Percentiles rank a stretch among this genome's conserved stretches.
These are phyloP conservation scores for Liodrosophila aerea DNA, from an alignment of 2,888 invertebrate genomes.

Conservation along the genomic window DNA sequence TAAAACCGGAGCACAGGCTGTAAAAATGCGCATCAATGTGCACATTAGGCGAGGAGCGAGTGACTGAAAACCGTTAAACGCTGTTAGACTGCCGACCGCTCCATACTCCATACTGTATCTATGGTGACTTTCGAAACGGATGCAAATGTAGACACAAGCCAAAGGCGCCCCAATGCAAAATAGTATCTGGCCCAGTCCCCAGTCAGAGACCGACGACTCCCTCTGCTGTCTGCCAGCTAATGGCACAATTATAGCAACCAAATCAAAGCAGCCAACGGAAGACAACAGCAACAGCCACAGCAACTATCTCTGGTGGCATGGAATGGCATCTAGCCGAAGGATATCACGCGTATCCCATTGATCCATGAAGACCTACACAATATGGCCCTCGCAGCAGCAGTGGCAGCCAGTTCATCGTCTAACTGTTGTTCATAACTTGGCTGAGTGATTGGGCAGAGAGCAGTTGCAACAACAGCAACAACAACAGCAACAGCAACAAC, in stretches of 20 bases:
- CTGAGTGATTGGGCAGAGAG: slow-evolving; percentile 69
- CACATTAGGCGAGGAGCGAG: slow-evolving; percentile 59
- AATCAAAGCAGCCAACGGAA: slow-evolving; percentile 71
- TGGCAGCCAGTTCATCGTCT: slow-evolving; percentile 42
- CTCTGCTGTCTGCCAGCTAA: slow-evolving; percentile 54
- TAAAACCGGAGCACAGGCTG: slow-evolving; percentile 8
- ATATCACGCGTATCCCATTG: slow-evolving; percentile 83
- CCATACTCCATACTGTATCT: slow-evolving; percentile 24
- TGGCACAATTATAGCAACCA: slow-evolving; percentile 75
- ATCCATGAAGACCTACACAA: slow-evolving; percentile 81
- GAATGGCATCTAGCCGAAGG: slow-evolving; percentile 80
- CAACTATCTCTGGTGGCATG: slow-evolving; percentile 7
- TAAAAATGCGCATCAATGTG: slow-evolving; percentile 67
- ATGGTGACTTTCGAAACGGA: slow-evolving; percentile 68
- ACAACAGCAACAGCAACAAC: slow-evolving; percentile 3
- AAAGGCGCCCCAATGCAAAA: slow-evolving; percentile 40
- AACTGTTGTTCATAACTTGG: slow-evolving; percentile 76
- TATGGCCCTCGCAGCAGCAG: slow-evolving; percentile 33
- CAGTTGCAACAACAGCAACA: no score
- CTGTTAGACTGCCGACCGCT: slow-evolving; percentile 27
- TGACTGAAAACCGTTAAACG: slow-evolving; percentile 60
- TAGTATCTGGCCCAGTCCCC: slow-evolving; percentile 24
- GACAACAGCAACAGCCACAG: slow-evolving; percentile 64
- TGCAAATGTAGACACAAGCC: slow-evolving; percentile 76
- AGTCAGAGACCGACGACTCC: slow-evolving; percentile 8